A percentile compares a stretch with the other conserved stretches of the same genome.
Conservation (phyloP, 92 coral and sea anemone species). For the Phenganax marumi region DNA sequence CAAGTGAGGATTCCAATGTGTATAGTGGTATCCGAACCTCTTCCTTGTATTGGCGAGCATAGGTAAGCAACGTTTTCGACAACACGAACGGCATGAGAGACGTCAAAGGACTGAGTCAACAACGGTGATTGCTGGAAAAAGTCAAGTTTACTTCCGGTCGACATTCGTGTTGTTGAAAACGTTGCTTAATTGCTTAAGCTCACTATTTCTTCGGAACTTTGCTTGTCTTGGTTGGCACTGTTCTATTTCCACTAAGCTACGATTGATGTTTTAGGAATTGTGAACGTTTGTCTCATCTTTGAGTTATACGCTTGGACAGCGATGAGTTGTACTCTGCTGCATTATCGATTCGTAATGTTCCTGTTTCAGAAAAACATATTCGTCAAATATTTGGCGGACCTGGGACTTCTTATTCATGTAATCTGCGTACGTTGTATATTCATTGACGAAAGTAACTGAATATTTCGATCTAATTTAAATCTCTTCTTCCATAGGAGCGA, state of each 20-base stretch:
- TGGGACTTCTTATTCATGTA: background rate
- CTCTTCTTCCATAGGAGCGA: conserved; percentile 14
- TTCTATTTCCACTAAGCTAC: background rate
- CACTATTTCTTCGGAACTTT: background rate
- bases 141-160: too few species aligned
- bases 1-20: too few species aligned
- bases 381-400: too few species aligned
- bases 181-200: too few species aligned
- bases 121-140: too few species aligned
- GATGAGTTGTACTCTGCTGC: conserved; percentile 6
- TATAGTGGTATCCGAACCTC: too few species aligned
- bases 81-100: too few species aligned
- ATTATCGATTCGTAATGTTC: conserved; percentile 1
- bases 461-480: background rate
- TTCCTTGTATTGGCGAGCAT: too few species aligned
- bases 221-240: background rate
- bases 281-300: background rate
- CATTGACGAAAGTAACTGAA: conserved; percentile 17
- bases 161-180: too few species aligned
- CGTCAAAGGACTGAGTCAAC: too few species aligned
- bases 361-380: background rate
- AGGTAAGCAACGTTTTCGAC: too few species aligned
- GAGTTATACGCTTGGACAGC: background rate
- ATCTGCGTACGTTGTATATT: conserved; percentile 14
- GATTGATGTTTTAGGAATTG: background rate